A percentile compares a stretch with the other conserved stretches of the same genome.
Evolutionary conservation across 2,113 vertebrate species (phyloP).

Genomic region (Bos taurus): DNA sequence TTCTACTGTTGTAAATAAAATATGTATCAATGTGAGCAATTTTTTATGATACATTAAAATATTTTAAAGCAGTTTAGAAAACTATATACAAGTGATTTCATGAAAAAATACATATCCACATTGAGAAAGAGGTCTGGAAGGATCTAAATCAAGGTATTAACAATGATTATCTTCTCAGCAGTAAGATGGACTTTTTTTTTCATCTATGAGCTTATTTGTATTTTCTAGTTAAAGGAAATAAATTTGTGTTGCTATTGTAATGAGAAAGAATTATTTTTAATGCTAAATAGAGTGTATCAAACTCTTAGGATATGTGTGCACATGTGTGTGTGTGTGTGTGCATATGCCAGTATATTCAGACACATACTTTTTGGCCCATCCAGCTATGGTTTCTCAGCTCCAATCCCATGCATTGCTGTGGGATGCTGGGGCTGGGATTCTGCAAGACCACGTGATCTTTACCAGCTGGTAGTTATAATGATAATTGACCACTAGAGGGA

Average conservation of each 20-base stretch:
- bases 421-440: neutral
- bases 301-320: neutral
- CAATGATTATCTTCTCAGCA: neutral
- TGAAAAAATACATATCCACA: neutral
- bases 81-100: neutral
- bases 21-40: neutral
- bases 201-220: neutral
- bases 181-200: neutral
- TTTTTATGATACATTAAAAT: neutral
- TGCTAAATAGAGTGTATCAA: neutral
- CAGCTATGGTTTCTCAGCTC: neutral
- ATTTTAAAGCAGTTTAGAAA: constrained; percentile 10
- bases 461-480: neutral
- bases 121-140: neutral
- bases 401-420: neutral
- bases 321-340: no score
- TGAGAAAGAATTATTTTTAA: neutral
- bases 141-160: neutral
- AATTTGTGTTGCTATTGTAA: neutral
- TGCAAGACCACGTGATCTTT: neutral
- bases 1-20: neutral
- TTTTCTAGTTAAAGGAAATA: neutral
- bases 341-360: neutral
- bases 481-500: neutral
- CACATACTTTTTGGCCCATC: neutral